Evolutionary conservation across 2,888 invertebrate genomes (phyloP).

Genomic region (Ramazzottius varieornatus): DNA sequence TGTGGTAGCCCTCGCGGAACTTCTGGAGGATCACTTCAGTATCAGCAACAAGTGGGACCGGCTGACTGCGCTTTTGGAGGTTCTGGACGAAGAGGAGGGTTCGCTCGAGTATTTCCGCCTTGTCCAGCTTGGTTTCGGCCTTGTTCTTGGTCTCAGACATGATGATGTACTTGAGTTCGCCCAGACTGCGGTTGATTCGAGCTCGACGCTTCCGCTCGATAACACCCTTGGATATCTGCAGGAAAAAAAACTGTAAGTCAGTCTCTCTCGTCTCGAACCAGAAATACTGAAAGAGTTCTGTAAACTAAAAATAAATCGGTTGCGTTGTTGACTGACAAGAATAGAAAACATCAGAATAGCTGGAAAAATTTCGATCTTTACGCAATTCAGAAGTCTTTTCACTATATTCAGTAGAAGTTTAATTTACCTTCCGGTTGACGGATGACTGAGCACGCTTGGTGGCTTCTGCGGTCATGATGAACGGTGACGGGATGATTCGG

Average conservation of each 20-base stretch:
- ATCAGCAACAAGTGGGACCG: background rate
- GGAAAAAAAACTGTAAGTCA: background rate
- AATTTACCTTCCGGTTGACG: background rate
- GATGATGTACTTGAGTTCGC: background rate
- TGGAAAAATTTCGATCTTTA: too few relatives aligned
- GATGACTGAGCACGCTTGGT: background rate
- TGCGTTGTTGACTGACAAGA: too few relatives aligned
- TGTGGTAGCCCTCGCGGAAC: background rate
- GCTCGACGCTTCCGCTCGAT: background rate
- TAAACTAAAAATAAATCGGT: too few relatives aligned
- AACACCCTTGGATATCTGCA: conserved; percentile 1
- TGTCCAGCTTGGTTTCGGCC: background rate
- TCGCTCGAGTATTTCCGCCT: conserved; percentile 1
- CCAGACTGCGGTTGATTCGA: background rate
- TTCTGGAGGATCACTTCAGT: background rate
- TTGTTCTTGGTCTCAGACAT: background rate
- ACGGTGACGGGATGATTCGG: background rate
- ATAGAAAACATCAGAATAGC: too few relatives aligned
- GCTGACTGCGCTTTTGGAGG: background rate
- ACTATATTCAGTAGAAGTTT: too few relatives aligned
- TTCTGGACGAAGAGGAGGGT: background rate
- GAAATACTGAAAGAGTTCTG: too few relatives aligned
- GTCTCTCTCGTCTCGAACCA: too few relatives aligned
- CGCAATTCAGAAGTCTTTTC: too few relatives aligned
- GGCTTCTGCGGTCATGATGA: background rate